Evolutionary conservation across 2,888 invertebrate genomes (phyloP), one percentile per base, ranked within the genome.

Genomic region (Troides oblongomaculatus): DNA sequence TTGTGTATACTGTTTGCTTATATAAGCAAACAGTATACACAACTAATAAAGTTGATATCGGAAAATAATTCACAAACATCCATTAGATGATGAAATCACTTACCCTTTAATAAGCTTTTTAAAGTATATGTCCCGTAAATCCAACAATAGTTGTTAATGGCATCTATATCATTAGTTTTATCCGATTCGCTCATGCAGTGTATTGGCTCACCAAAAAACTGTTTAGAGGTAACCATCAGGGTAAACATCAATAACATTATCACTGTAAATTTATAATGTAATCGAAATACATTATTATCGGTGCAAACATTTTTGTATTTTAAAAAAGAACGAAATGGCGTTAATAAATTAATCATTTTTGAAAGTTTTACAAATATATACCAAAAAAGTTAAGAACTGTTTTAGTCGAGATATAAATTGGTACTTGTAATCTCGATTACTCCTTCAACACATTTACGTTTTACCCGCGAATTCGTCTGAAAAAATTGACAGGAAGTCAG

Each of bases 131-230:
- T 96, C 63, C 96, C 95, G 82, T 95, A 94, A 73, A 96, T 95
- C 96, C 96, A 97, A 85, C 97, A 97, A 83, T 94, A 96, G 67
- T 95, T 95, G 77, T 97, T 95, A 12, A 96, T 91, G 43, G 95
- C 94, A 64, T 95, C 94, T 72, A 92, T 93, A 64, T 94, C 93
- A 46, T 68, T 78, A 69, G 86, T 84, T 62, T 92, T 88, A 21
- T 87, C 87, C 62, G 86, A 85, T 58, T 93, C 90, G 8, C 92
- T 90, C 81, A 95, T 93, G 83, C 97, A 97, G 77, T 95, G 94
- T 66, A 97, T 97, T 0, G 97, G 97, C 77, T 97, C 96, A 0
- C 97, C 97, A 77, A 97, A 97, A 87, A 96, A 97, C 84, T 97
- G 96, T 79, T 96, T 96, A 18, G 96, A 95, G 36, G 96, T 96